These are phyloP conservation scores for Patagioenas fasciata DNA, from an alignment of 2,113 vertebrate genomes.

Conservation along the genomic window DNA sequence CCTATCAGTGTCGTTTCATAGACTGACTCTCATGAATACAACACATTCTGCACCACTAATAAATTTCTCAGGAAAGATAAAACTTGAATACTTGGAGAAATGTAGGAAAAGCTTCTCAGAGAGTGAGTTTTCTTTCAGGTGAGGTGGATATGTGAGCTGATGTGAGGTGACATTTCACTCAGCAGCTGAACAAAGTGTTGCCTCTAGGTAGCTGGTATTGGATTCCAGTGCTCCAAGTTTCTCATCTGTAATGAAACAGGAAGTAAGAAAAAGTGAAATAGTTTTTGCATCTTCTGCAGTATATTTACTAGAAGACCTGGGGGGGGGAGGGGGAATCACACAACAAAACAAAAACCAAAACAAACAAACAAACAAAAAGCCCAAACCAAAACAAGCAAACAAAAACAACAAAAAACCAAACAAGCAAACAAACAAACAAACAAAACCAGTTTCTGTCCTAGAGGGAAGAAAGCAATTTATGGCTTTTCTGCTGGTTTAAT, in stretches of 20 bases:
- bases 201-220: background rate
- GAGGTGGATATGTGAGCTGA: background rate
- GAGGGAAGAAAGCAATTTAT: background rate
- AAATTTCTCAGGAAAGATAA: background rate
- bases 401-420: too few species aligned
- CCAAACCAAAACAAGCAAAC: background rate
- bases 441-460: background rate
- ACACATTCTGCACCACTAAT: background rate
- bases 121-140: background rate
- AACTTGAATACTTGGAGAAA: background rate
- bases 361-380: too few species aligned
- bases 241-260: background rate
- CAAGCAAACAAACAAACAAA: too few species aligned
- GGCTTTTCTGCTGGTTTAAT: conserved; percentile 17
- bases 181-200: background rate
- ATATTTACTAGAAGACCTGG: background rate
- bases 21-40: background rate
- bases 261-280: background rate
- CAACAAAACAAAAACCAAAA: too few species aligned
- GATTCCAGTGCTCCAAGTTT: conserved; percentile 10
- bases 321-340: too few species aligned
- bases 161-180: background rate
- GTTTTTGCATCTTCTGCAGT: background rate
- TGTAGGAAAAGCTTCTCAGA: background rate
- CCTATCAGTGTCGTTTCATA: background rate